phyloP scores from a whole-genome alignment of 2,888 invertebrate species.

The Cephus rjabovi region DNA sequence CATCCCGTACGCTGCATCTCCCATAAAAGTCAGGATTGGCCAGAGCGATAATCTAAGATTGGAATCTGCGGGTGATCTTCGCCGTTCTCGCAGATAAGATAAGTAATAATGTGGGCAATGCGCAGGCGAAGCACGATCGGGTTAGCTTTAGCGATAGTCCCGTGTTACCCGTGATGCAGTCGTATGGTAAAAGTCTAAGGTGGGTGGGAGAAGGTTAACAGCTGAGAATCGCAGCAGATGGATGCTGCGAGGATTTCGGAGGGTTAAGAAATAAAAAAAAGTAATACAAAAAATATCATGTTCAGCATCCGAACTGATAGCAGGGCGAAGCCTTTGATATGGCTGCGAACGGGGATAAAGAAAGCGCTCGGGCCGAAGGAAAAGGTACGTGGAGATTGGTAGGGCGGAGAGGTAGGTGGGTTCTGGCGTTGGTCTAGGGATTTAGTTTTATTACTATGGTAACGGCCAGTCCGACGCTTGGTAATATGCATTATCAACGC shows the following conservation, averaged over 20 bases:
- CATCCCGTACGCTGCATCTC: background rate
- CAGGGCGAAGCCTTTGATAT: background rate
- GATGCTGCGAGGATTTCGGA: background rate
- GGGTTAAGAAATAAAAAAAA: background rate
- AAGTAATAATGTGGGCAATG: conserved; percentile 25
- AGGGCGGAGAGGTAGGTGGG: background rate
- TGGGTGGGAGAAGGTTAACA: conserved; percentile 8
- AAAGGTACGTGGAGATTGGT: background rate
- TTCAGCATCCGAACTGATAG: background rate
- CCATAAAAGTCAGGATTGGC: background rate
- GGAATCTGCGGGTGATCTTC: conserved; percentile 11
- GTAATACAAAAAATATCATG: conserved; percentile 28
- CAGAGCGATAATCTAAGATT: conserved; percentile 4
- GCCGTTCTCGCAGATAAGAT: conserved; percentile 11
- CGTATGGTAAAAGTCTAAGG: conserved; percentile 13
- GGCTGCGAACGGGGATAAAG: background rate
- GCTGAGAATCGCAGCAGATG: conserved; percentile 1
- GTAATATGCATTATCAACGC: conserved; percentile 44
- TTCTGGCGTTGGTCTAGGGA: conserved; percentile 17
- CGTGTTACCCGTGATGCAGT: conserved; percentile 17
- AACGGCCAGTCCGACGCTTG: conserved; percentile 32
- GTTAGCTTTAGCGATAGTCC: conserved; percentile 28
- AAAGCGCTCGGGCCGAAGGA: background rate
- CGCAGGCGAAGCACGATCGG: conserved; percentile 31
- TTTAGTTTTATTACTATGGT: conserved; percentile 38